These are phyloP conservation scores for Hemibagrus guttatus DNA, from an alignment of 2,797 vertebrate genomes.

Conservation along the genomic window DNA sequence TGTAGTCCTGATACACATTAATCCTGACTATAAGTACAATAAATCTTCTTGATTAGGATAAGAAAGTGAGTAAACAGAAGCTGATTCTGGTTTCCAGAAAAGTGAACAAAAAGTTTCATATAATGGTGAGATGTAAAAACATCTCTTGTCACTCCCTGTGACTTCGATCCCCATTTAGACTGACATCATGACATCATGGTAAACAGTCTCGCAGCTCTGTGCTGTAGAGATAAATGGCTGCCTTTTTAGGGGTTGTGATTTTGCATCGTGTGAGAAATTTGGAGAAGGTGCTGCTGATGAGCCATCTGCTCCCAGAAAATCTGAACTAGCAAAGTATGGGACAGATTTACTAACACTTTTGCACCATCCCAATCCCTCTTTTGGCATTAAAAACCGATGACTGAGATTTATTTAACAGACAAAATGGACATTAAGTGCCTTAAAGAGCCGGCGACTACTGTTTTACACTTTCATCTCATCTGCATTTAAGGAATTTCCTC, in stretches of 20 bases:
- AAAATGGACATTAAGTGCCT: background rate
- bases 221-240: conserved; percentile 46
- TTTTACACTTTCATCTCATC: background rate
- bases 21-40: background rate
- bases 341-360: background rate
- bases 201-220: conserved; percentile 53
- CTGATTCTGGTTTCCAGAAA: conserved; percentile 9
- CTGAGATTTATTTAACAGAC: background rate
- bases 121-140: conserved; percentile 14
- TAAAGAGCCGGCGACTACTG: background rate
- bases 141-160: conserved; percentile 28
- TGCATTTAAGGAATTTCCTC: background rate
- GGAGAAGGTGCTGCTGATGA: conserved; percentile 55
- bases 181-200: conserved; percentile 49
- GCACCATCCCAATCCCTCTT: background rate
- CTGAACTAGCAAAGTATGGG: background rate
- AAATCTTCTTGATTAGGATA: background rate
- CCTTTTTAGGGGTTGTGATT: conserved; percentile 54
- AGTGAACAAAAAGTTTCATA: background rate
- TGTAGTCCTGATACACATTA: background rate
- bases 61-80: background rate
- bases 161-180: conserved; percentile 53
- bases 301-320: conserved; percentile 57
- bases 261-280: conserved; percentile 52
- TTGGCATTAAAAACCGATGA: background rate